A percentile compares a stretch with the other conserved stretches of the same genome.
phyloP scores from a whole-genome alignment of 1,140 invertebrate species.

The Steinernema khuongi region DNA sequence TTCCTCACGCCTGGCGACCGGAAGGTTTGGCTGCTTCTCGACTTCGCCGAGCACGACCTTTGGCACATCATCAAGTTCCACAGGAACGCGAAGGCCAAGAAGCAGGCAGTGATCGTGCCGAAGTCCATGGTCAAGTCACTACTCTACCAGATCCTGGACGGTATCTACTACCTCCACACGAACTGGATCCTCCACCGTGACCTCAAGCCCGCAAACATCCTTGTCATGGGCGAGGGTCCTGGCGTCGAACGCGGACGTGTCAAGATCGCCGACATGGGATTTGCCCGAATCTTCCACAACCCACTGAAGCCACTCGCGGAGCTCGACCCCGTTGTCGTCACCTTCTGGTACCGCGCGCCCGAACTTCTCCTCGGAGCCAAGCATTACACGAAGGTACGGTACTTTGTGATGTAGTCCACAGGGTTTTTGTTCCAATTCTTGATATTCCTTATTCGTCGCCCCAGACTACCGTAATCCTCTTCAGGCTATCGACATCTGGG shows the following conservation, averaged over 20 bases:
- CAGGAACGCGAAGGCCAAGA: slow-evolving; percentile 92
- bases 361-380: slow-evolving; percentile 90
- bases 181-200: slow-evolving; percentile 99
- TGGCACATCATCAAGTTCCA: slow-evolving; percentile 99
- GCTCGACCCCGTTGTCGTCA: slow-evolving; percentile 97
- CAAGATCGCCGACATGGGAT: slow-evolving; percentile 88
- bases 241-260: slow-evolving; percentile 71
- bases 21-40: slow-evolving; percentile 88
- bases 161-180: slow-evolving; percentile 97
- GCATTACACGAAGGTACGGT: slow-evolving; percentile 74
- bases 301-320: slow-evolving; percentile 94
- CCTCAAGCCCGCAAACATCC: slow-evolving; percentile 97
- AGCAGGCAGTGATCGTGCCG: slow-evolving; percentile 84
- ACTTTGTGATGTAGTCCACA: neutral
- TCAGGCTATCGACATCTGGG: slow-evolving; percentile 82
- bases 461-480: slow-evolving; percentile 24
- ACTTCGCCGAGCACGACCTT: slow-evolving; percentile 98
- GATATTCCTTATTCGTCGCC: too few relatives aligned
- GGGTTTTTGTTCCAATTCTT: too few relatives aligned
- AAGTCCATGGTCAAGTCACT: slow-evolving; percentile 97
- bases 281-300: slow-evolving; percentile 96
- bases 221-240: slow-evolving; percentile 94
- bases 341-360: slow-evolving; percentile 98
- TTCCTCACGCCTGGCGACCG: slow-evolving; percentile 93
- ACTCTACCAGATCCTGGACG: slow-evolving; percentile 95